A percentile compares a stretch with the other conserved stretches of the same genome.
Evolutionary conservation across 2,888 invertebrate genomes (phyloP).

Genomic region (Drosophila formosana): DNA sequence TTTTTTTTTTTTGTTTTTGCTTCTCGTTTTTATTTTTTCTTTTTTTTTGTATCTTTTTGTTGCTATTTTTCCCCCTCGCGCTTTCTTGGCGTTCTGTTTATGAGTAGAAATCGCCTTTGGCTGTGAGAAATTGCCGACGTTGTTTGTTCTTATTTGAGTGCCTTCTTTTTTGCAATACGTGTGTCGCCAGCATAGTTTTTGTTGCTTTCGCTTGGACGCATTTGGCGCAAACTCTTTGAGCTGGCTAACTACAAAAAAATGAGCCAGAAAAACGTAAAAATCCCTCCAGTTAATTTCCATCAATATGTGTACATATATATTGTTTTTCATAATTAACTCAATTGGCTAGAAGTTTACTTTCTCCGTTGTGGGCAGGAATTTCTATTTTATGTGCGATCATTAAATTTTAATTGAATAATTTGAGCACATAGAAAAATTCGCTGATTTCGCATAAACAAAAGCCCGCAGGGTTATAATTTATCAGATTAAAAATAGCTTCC

Average conservation of each 20-base stretch:
- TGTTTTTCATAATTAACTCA: constrained; percentile 5
- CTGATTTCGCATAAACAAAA: constrained; percentile 45
- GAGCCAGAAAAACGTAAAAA: constrained; percentile 27
- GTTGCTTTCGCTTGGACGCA: constrained; percentile 27
- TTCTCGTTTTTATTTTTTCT: constrained; percentile 44
- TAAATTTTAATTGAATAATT: constrained; percentile 39
- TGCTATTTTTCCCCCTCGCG: constrained; percentile 37
- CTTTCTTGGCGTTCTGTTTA: constrained; percentile 72
- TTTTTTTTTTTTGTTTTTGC: constrained; percentile 38
- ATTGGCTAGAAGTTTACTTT: constrained; percentile 16
- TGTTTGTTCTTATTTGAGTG: constrained; percentile 54
- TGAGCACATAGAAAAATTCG: constrained; percentile 25
- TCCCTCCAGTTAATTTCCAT: constrained; percentile 20
- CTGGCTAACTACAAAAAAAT: constrained; percentile 32
- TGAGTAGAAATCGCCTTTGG: constrained; percentile 63
- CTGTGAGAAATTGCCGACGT: constrained; percentile 58
- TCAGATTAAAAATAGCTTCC: constrained; percentile 47
- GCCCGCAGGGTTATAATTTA: constrained; percentile 31
- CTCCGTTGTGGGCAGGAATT: constrained; percentile 9
- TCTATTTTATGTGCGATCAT: constrained; percentile 29
- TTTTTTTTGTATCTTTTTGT: constrained; percentile 41
- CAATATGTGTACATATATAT: not conserved
- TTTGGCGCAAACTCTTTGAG: constrained; percentile 57
- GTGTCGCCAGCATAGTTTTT: constrained; percentile 41
- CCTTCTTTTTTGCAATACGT: constrained; percentile 32